Conservation (phyloP, 2,797 vertebrate species). For the Diplodus sargus region DNA sequence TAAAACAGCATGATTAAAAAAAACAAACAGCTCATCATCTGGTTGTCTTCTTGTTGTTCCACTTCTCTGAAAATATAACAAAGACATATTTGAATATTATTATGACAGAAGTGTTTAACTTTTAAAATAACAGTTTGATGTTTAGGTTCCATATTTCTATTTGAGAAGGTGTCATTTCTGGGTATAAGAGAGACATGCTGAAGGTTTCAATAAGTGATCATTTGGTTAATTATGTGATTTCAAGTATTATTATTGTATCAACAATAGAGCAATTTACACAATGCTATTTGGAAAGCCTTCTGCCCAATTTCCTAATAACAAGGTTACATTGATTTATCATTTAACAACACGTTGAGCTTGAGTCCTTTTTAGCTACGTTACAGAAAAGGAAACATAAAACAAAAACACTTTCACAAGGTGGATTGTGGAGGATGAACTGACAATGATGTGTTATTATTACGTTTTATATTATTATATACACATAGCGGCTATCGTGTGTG, state of each 20-base stretch:
- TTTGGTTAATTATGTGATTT: background rate
- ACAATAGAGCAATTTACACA: background rate
- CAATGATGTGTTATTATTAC: too few relatives aligned
- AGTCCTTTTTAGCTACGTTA: too few relatives aligned
- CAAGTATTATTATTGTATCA: too few relatives aligned
- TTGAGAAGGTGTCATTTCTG: background rate
- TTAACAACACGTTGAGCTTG: too few relatives aligned
- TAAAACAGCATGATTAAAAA: slow-evolving; percentile 15
- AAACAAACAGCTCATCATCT: background rate
- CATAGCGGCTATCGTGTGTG: background rate
- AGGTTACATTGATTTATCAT: too few relatives aligned
- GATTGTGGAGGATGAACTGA: too few relatives aligned
- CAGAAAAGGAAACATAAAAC: too few relatives aligned
- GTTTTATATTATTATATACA: too few relatives aligned
- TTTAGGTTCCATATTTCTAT: background rate
- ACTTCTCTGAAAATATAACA: slow-evolving; percentile 40
- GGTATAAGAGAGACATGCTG: background rate
- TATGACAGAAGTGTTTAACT: background rate
- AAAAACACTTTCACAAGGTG: too few relatives aligned
- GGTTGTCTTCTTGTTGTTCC: background rate
- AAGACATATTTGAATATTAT: background rate
- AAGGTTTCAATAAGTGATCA: background rate
- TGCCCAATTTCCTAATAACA: too few relatives aligned
- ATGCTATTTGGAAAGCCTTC: too few relatives aligned
- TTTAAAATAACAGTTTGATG: background rate